Base-by-base conservation (phyloP, 1,140 invertebrate species). In the Drosophila pruinosa region DNA sequence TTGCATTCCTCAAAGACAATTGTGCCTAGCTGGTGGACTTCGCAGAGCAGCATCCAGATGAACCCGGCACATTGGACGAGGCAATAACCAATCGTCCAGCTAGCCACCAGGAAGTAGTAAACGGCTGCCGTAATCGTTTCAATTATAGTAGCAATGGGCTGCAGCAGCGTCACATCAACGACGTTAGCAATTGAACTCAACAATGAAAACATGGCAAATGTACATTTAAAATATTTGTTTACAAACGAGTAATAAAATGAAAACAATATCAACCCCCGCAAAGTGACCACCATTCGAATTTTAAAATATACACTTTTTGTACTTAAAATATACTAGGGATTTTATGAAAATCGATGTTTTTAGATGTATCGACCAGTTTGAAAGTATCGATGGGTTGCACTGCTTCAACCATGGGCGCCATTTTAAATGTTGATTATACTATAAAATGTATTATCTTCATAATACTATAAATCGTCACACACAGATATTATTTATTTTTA, bases 61-160 rank as follows among this genome's bases (percentile, higher is more conserved):
- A n/a, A 6, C 0, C 5, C 15, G 26, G 56, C 47, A 10, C 47
- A 41, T 43, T 75, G 15, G 15, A 85, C 73, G 8, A 85, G 50
- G 3, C 73, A 74, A 24, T 67, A 86, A 0, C 81, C 81, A 5
- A 86, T 34, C 0, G 74, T 64, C 17, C 61, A 81, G 45, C 81
- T 86, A 2, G 1, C 26, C 34, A 52, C 80, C 4, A 85, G 15
- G 24, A 85, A 85, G 39, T 85, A 86, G 17, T 69, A 74, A 14
- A 77, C 28, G 1, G 14, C 45, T 3, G 61, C 19, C 6, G 59
- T 7, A 4, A 85, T 28, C 0, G 64, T 28, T 4, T 86, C 43
- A 12, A 71, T 71, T 3, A 26, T 28, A 7, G 7, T 4, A 4
- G 53, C 22, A 19, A 85, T 22, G 4, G 79, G 79, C 5, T 34